Base-by-base conservation (phyloP, 2,113 vertebrate species). In the Apaloderma vittatum region DNA sequence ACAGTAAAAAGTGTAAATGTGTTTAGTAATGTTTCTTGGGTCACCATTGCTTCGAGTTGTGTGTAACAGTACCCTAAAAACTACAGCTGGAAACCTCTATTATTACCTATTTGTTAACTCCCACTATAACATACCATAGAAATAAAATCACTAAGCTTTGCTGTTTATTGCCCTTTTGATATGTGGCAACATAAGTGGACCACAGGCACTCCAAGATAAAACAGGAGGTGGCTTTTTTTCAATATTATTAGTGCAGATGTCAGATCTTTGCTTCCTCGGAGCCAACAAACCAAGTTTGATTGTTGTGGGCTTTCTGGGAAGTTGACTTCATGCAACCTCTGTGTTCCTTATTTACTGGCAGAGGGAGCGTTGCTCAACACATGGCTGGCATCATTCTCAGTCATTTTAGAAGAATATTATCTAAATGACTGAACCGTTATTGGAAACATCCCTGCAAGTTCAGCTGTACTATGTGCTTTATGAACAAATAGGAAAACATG, bases 1-100 rank as follows among this genome's bases (percentile, higher is more conserved):
- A 97, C 76, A 94, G 89, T 97, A 96, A 97, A 96, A 97, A 85
- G 94, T 97, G 95, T 36, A 95, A 97, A 97, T 94, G 94, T 96
- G 95, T 96, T 93, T 82, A 78, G 89, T 89, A 93, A 79, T 76
- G 87, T 95, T 97, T 92, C 80, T 89, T 72, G 86, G 94, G 94
- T 92, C 95, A 94, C 94, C 70, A 54, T 85, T 87, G 79, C 91
- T 95, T 61, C 9, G 46, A 92, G 88, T 72, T 84, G 71, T 9
- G 8, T 89, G 92, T 94, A 97, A 95, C 83, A 89, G 68, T 94
- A 97, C 83, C 83, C 86, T 95, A 92, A 96, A 91, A 97, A 43
- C 80, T 94, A 78, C 90, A 85, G 72, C 57, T 88, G 55, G 79
- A 84, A 97, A 79, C 76, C 77, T 95, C 84, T 96, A 96, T 92